Evolutionary conservation across 2,113 vertebrate species (phyloP), one percentile per base, ranked within the genome.

Genomic region (Hydrolagus affinis): DNA sequence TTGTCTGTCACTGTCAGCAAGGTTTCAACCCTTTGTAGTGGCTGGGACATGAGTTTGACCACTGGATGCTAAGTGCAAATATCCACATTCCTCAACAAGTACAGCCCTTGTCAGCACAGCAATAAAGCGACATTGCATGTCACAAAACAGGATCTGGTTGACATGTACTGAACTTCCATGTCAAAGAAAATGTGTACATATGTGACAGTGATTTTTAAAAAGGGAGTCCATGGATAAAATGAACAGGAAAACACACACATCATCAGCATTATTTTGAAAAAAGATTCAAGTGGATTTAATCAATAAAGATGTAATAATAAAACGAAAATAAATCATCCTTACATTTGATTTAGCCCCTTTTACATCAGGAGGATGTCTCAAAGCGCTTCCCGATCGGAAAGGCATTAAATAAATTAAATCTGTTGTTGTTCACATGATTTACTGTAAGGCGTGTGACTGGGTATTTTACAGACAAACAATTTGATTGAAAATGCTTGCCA

Each of bases 211-310:
- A 28, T 28, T 25, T 25, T 30, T 14, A 72, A 30, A 14, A 72
- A 14, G 28, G 15, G 23, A 72, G 10, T 72, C 30, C 25, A 72
- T 6, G 19, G 30, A 28, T 6, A 17, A 77, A 23, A 60, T 7
- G n/a, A 57, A 77, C 21, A 59, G 60, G 44, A 6, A 25, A 62
- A 60, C 25, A 60, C 59, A 23, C 11, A 78, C 44, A 6, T 28
- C 25, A 78, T n/a, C 28, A 25, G 7, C 23, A 72, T 25, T 72
- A 14, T 72, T 72, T 25, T 17, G 25, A 28, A 30, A 72, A 72
- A 28, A 72, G 11, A 62, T 60, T 60, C 6, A 78, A 78, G n/a
- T 23, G 11, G 57, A 78, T 60, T 78, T 78, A 57, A 78, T 78
- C 57, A 62, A 59, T 56, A 25, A 78, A 62, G 76, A 78, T 78